phyloP scores from a whole-genome alignment of 2,113 vertebrate genomes.

The Orientallactaga bullata region DNA sequence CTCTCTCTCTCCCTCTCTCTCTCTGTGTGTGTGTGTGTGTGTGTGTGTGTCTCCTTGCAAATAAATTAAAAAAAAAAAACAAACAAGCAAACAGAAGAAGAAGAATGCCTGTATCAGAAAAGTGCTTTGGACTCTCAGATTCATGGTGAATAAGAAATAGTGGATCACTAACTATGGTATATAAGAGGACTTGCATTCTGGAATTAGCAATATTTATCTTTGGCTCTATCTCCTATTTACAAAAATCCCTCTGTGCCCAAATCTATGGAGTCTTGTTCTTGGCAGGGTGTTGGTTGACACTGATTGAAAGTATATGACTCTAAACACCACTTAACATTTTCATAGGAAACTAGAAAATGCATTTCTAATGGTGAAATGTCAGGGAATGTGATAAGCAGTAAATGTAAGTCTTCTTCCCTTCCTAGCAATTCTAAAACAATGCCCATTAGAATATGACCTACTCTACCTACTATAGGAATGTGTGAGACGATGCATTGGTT shows the following conservation, averaged over 20 bases:
- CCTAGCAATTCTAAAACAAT: neutral
- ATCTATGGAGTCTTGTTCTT: neutral
- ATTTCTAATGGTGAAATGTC: slow-evolving; percentile 7
- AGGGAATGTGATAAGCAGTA: neutral
- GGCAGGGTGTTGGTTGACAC: neutral
- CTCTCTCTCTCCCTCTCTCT: too few relatives aligned
- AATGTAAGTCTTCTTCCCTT: neutral
- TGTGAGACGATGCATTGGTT: neutral
- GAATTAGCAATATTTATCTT: slow-evolving; percentile 4
- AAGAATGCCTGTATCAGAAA: neutral
- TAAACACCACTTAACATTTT: neutral
- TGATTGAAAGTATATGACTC: neutral
- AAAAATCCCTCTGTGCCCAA: neutral
- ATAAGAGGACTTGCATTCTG: neutral
- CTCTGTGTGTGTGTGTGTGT: too few relatives aligned
- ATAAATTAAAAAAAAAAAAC: too few relatives aligned
- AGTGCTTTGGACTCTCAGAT: neutral
- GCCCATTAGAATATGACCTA: neutral
- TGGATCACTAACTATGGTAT: neutral
- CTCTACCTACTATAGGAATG: neutral
- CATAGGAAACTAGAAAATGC: slow-evolving; percentile 9
- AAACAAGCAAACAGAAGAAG: too few relatives aligned
- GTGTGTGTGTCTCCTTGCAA: too few relatives aligned
- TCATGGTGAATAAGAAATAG: slow-evolving; percentile 5
- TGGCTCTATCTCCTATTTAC: neutral